These are phyloP conservation scores for Agriopis marginaria DNA, from an alignment of 2,888 invertebrate genomes.

Conservation along the genomic window DNA sequence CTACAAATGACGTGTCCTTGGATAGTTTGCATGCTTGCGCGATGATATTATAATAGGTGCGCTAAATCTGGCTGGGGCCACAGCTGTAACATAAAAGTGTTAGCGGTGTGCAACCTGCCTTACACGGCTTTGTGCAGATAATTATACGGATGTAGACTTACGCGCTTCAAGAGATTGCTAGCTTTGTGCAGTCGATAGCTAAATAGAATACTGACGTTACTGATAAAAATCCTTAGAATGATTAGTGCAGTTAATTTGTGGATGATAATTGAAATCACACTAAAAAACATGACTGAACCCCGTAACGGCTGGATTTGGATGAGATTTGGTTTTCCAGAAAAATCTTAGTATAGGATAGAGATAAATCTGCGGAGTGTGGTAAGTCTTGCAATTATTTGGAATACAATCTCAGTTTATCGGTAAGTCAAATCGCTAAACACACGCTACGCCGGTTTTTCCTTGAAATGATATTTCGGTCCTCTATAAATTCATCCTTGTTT, in stretches of 20 bases:
- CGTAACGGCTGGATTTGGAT: too few species aligned
- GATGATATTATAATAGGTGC: too few species aligned
- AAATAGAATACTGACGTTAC: background rate
- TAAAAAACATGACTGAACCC: background rate
- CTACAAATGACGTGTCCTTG: too few species aligned
- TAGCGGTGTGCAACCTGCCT: background rate
- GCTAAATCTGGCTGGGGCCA: too few species aligned
- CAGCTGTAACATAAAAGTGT: background rate
- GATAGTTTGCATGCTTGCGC: too few species aligned
- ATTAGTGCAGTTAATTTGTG: background rate
- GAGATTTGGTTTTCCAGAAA: too few species aligned
- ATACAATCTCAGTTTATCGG: background rate
- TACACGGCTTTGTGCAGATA: background rate
- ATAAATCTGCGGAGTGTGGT: too few species aligned
- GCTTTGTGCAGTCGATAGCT: background rate
- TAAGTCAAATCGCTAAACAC: background rate
- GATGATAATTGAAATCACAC: background rate
- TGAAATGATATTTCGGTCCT: background rate
- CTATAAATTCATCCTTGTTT: slow-evolving; percentile 6
- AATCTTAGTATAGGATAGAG: too few species aligned
- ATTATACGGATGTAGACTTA: slow-evolving; percentile 10
- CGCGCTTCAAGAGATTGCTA: background rate
- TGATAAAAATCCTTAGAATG: background rate
- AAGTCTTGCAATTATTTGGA: too few species aligned
- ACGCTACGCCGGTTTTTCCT: background rate